Conservation (phyloP, 1,140 invertebrate species). For the Drosophila persimilis region DNA sequence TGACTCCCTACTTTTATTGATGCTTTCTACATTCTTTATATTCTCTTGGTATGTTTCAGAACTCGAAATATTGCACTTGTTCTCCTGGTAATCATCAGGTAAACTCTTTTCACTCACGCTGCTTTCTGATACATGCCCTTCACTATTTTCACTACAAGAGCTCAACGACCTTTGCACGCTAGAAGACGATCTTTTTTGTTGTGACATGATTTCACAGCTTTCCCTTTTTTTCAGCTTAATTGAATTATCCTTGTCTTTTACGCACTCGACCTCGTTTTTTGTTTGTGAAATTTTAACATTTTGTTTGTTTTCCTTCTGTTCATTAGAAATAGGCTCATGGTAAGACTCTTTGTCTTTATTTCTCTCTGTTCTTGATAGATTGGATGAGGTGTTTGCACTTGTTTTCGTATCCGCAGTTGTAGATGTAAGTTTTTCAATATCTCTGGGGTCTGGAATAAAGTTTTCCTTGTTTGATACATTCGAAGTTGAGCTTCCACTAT, state of each 20-base stretch:
- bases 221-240: conserved; percentile 23
- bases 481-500: conserved; percentile 58
- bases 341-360: conserved; percentile 41
- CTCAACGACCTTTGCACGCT: conserved; percentile 57
- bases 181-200: conserved; percentile 33
- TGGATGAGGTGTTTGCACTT: conserved; percentile 31
- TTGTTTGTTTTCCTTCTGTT: conserved; percentile 46
- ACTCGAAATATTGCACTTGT: conserved; percentile 38
- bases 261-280: conserved; percentile 23
- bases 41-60: conserved; percentile 36
- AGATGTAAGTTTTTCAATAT: conserved; percentile 38
- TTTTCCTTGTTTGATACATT: conserved; percentile 81
- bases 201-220: conserved; percentile 33
- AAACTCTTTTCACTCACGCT: conserved; percentile 72
- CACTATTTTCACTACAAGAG: conserved; percentile 67
- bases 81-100: conserved; percentile 48
- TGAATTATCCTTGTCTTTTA: conserved; percentile 38
- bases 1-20: conserved; percentile 20
- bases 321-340: conserved; percentile 25
- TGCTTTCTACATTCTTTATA: conserved; percentile 13
- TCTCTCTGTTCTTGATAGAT: conserved; percentile 39
- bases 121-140: conserved; percentile 62
- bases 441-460: conserved; percentile 51
- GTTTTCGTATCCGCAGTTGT: conserved; percentile 41
- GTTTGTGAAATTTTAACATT: conserved; percentile 10